Evolutionary conservation across 2,113 vertebrate genomes (phyloP), one percentile per base, ranked within the genome.

Genomic region (Planiliza haematocheilus): DNA sequence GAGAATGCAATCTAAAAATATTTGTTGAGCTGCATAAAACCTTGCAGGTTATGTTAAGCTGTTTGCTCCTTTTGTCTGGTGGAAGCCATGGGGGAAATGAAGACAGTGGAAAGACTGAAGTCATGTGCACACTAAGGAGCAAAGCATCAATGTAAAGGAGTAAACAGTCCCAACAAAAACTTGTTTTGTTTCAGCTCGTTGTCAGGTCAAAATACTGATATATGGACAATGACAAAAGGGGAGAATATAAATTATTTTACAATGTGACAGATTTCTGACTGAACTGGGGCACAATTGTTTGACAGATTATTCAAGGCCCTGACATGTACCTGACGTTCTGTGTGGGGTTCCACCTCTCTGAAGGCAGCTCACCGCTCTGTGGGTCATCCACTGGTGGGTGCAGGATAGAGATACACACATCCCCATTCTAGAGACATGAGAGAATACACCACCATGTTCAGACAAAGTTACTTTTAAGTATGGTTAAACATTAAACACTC

Each of bases 291-390:
- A 30, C 24, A 13, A 0, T 9, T 12, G 18, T 60, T 42, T 18
- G 21, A 8, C 7, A 12, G 4, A 49, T 16, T 8, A 10, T 51
- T 62, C 4, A 36, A 42, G 13, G 11, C 4, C 6, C 17, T 37
- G 39, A 12, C 2, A 4, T 0, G 84, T 90, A 98, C 97, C 97
- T 94, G 92, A 98, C 96, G 1, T 98, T 99, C 92, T 98, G 96
- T 0, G 97, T 99, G 48, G 97, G 97, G 82, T 99, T 99, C 97
- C 97, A 98, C 77, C 97, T 93, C 89, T 99, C 97, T 0, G 96
- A 98, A 0, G 96, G 95, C 82, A 99, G 91, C 92, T 99, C 97
- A 16, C 97, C 97, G 0, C 97, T 99, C 91, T 99, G 97, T 0
- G 97, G 97, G 89, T 99, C 97, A 0, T 99, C 97, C 41, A 99